Conservation (phyloP, 2,113 vertebrate species). For the Myrmophylax atrothorax region DNA sequence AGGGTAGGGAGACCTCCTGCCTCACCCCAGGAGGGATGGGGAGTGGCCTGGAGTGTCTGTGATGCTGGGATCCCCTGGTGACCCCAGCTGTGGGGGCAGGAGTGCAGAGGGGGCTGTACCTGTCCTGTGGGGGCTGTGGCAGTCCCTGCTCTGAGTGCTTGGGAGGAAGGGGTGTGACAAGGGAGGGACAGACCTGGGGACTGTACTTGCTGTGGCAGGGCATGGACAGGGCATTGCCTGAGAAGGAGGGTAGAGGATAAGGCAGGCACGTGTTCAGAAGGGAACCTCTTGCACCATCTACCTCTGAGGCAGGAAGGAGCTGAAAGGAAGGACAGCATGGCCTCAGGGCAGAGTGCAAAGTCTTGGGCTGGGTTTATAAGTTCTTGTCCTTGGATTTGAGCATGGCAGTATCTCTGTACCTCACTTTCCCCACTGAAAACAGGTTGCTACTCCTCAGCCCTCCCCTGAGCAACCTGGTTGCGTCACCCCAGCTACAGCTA, state of each 20-base stretch:
- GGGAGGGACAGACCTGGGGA: not conserved
- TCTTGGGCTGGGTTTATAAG: not conserved
- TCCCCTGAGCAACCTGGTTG: rapidly evolving
- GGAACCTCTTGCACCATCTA: not conserved
- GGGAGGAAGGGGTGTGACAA: not conserved
- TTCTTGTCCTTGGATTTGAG: not conserved
- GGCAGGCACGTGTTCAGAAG: not conserved
- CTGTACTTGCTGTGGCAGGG: not conserved
- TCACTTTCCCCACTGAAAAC: not conserved
- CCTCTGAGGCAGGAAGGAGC: not conserved
- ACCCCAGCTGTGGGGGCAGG: not conserved
- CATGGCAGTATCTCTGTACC: not conserved
- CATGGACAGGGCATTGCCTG: not conserved
- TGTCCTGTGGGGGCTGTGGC: not conserved
- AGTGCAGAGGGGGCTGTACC: rapidly evolving
- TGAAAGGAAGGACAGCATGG: not conserved
- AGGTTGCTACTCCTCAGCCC: not conserved
- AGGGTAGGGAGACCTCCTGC: not conserved
- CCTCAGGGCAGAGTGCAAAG: not conserved
- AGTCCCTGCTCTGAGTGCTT: not conserved
- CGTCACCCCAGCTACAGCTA: rapidly evolving
- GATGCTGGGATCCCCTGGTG: rapidly evolving
- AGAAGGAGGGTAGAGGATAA: not conserved
- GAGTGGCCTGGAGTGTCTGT: not conserved
- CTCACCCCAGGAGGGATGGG: not conserved